Percentiles rank a stretch among this genome's conserved stretches.
Conservation (phyloP, 2,797 vertebrate genomes). For the Chaenodraco wilsoni region DNA sequence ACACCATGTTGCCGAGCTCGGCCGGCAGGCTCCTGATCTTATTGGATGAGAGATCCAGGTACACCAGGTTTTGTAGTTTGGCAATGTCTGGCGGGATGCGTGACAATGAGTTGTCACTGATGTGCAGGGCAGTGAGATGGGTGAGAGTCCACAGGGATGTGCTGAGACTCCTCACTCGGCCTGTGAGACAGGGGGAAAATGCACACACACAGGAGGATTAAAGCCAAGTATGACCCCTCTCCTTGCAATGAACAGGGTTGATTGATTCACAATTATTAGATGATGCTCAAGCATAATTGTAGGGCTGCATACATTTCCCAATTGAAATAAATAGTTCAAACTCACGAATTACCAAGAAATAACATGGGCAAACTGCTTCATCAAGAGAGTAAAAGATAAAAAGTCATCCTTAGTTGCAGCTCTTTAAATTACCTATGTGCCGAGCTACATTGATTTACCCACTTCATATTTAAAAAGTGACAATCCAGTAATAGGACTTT, state of each 20-base stretch:
- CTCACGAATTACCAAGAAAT: background rate
- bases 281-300: background rate
- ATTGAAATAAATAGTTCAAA: background rate
- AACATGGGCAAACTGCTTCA: background rate
- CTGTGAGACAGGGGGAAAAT: constrained; percentile 68
- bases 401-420: background rate
- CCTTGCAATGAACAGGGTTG: background rate
- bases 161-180: constrained; percentile 96
- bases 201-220: constrained; percentile 6
- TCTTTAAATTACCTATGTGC: background rate
- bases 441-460: background rate
- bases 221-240: background rate
- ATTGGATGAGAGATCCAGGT: constrained; percentile 98
- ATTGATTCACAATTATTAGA: background rate
- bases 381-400: background rate
- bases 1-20: constrained; percentile 99
- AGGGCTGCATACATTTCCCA: background rate
- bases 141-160: constrained; percentile 96
- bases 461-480: background rate
- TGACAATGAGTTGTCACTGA: constrained; percentile 98
- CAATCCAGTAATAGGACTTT: background rate
- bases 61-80: constrained; percentile 99
- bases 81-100: constrained; percentile 99
- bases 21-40: constrained; percentile 98
- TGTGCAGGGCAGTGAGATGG: constrained; percentile 98